Conservation (phyloP, 2,113 vertebrate species). For the Triplophysa dalaica region DNA sequence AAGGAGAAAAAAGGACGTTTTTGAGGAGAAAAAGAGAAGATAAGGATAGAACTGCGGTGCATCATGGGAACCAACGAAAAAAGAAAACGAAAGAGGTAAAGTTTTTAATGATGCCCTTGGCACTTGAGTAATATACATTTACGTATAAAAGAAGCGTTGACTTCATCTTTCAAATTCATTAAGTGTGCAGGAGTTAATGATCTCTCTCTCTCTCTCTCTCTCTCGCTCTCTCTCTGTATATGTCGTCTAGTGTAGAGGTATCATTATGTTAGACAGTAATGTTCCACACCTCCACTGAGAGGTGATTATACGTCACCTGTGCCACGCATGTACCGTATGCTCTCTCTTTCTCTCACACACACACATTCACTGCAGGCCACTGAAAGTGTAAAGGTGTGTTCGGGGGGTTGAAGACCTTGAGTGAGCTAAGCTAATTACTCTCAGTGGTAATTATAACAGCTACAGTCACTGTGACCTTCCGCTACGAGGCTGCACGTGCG, state of each 20-base stretch:
- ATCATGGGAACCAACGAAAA: conserved; percentile 28
- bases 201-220: conserved; percentile 30
- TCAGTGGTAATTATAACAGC: conserved; percentile 49
- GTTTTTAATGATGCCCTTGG: conserved; percentile 49
- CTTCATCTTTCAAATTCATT: conserved; percentile 55
- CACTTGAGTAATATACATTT: conserved; percentile 46
- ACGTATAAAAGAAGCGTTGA: conserved; percentile 60
- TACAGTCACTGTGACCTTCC: conserved; percentile 35
- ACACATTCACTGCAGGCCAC: conserved; percentile 1
- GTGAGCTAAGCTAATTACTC: conserved; percentile 48
- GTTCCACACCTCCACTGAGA: conserved; percentile 33
- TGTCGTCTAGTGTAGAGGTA: conserved; percentile 24
- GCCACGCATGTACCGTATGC: neutral
- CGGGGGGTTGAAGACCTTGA: conserved; percentile 44
- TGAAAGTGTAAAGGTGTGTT: conserved; percentile 44
- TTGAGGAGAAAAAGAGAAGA: conserved; percentile 46
- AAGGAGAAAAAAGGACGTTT: conserved; percentile 49
- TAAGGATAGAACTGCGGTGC: conserved; percentile 47
- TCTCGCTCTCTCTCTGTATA: conserved; percentile 7
- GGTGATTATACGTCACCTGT: conserved; percentile 46
- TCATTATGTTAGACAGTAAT: conserved; percentile 45
- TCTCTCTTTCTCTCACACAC: conserved; percentile 27
- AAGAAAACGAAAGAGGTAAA: conserved; percentile 3
- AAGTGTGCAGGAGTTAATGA: conserved; percentile 52
- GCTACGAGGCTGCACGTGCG: neutral